Conservation (phyloP, 2,113 vertebrate genomes). For the Laterallus jamaicensis region DNA sequence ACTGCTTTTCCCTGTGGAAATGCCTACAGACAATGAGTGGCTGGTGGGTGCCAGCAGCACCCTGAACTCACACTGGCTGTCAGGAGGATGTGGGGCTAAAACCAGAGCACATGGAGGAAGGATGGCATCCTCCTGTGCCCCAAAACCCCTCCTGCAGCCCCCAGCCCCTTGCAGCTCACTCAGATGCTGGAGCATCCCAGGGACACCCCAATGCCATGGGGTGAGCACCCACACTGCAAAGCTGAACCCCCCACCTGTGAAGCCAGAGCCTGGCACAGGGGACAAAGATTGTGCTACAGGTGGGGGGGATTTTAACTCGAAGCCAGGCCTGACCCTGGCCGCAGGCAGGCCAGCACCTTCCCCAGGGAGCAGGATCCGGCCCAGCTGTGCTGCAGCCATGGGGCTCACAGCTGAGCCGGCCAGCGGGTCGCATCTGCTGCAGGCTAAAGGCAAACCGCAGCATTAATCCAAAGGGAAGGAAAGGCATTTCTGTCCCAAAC, state of each 20-base stretch:
- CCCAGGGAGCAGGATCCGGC: background rate
- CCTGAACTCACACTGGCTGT: accelerated
- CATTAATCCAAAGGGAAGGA: background rate
- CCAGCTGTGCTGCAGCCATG: background rate
- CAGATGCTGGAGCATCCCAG: background rate
- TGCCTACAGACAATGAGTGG: accelerated
- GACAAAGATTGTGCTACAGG: background rate
- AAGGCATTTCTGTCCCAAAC: background rate
- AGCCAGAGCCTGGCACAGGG: background rate
- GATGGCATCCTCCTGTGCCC: background rate
- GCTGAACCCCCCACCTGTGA: background rate
- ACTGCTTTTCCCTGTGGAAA: background rate
- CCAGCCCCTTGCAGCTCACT: background rate
- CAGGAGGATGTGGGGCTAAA: accelerated
- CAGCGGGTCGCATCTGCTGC: background rate
- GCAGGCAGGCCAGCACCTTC: background rate
- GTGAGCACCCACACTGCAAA: accelerated
- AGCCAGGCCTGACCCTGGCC: background rate
- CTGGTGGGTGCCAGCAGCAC: background rate
- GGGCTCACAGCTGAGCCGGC: background rate
- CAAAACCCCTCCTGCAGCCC: background rate
- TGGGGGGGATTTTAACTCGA: background rate
- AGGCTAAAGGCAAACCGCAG: background rate
- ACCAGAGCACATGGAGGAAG: accelerated
- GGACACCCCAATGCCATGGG: accelerated